A percentile compares a stretch with the other conserved stretches of the same genome.
Conservation (phyloP, 2,888 invertebrate species). For the Synergus itoensis region DNA sequence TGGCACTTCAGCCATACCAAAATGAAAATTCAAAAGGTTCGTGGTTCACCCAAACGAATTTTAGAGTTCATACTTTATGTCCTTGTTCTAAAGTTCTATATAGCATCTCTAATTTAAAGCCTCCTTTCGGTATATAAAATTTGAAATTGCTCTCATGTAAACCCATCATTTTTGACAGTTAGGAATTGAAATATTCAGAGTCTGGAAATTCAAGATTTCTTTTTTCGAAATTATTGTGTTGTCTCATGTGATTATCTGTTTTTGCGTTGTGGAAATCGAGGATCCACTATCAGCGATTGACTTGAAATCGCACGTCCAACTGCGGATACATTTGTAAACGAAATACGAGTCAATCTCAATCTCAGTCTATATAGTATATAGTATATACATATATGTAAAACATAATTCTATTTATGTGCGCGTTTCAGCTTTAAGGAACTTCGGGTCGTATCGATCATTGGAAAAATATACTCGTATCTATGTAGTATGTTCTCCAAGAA, state of each 20-base stretch:
- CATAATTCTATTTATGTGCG: conserved; percentile 16
- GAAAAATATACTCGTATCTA: background rate
- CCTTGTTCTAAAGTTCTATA: background rate
- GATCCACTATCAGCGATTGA: background rate
- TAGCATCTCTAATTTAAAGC: too few relatives aligned
- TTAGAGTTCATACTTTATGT: background rate
- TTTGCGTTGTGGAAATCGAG: background rate
- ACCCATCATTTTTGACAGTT: background rate
- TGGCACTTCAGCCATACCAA: background rate
- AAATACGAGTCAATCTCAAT: conserved; percentile 6
- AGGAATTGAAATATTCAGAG: background rate
- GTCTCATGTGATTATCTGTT: too few relatives aligned
- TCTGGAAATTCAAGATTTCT: too few relatives aligned
- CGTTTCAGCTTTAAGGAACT: conserved; percentile 1
- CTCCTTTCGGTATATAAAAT: background rate
- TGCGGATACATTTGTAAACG: background rate
- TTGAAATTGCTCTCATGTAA: background rate
- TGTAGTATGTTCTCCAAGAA: background rate
- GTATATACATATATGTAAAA: background rate
- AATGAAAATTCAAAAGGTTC: background rate
- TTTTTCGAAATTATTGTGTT: too few relatives aligned
- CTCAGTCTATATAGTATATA: background rate
- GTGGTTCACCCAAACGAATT: background rate
- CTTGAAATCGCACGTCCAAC: background rate
- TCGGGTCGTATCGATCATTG: conserved; percentile 13